Evolutionary conservation across 2,888 invertebrate genomes (phyloP).

Genomic region (Autographa gamma): DNA sequence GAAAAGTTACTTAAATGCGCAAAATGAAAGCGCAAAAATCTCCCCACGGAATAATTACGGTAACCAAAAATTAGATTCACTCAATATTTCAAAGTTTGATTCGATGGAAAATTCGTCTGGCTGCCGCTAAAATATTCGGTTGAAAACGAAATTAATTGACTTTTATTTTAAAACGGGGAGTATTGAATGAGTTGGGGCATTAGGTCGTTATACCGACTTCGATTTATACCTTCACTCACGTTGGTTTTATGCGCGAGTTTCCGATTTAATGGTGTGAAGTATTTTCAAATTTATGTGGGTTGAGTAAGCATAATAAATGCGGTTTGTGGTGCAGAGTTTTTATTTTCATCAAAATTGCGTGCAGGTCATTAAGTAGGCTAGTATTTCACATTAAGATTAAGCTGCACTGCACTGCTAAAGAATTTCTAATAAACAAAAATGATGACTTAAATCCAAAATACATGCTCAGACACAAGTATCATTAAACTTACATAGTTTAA

Average conservation of each 20-base stretch:
- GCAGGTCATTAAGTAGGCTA: no score
- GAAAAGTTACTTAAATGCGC: slow-evolving; percentile 33
- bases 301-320: slow-evolving; percentile 3
- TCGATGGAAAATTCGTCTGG: slow-evolving; percentile 67
- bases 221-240: slow-evolving; percentile 21
- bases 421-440: no score
- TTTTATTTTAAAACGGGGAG: slow-evolving; percentile 52
- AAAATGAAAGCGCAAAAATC: slow-evolving; percentile 42
- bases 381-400: neutral
- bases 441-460: no score
- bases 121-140: slow-evolving; percentile 59
- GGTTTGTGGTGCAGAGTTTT: neutral
- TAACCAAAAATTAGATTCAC: slow-evolving; percentile 66
- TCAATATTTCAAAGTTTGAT: slow-evolving; percentile 72
- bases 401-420: no score
- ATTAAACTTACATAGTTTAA: no score
- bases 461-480: no score
- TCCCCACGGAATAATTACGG: slow-evolving; percentile 54
- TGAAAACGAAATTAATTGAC: slow-evolving; percentile 61
- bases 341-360: no score
- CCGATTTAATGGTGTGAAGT: slow-evolving; percentile 8
- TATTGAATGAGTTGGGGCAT: slow-evolving; percentile 39
- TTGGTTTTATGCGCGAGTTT: slow-evolving; percentile 2
- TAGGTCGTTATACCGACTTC: slow-evolving; percentile 12
- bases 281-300: slow-evolving; percentile 3